These are phyloP conservation scores for Gulo gulo DNA, from an alignment of 2,113 vertebrate species.

Conservation along the genomic window DNA sequence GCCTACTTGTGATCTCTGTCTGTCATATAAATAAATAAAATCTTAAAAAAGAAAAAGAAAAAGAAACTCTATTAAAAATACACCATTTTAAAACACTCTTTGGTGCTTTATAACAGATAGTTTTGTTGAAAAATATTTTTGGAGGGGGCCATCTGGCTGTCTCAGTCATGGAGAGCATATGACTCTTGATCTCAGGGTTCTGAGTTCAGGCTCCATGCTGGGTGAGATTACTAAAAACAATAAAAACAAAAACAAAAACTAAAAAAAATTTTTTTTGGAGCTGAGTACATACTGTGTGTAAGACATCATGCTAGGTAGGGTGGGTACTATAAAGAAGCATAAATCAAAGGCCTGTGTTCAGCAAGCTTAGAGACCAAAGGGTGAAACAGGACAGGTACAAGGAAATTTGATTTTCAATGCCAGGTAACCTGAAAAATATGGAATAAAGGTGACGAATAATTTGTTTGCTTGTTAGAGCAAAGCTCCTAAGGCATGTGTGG, in stretches of 20 bases:
- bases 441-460: not conserved
- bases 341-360: not conserved
- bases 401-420: not conserved
- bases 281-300: not conserved
- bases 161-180: not conserved
- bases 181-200: not conserved
- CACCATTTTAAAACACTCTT: not conserved
- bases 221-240: not conserved
- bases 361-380: not conserved
- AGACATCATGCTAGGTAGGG: not conserved
- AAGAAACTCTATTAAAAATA: too few species aligned
- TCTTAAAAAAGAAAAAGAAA: too few species aligned
- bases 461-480: not conserved
- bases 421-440: not conserved
- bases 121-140: not conserved
- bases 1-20: too few species aligned
- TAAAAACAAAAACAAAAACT: not conserved
- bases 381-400: not conserved
- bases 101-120: not conserved
- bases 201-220: not conserved
- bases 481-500: not conserved
- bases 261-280: not conserved
- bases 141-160: not conserved
- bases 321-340: not conserved
- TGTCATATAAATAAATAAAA: too few species aligned